Percentiles rank a stretch among this genome's conserved stretches.
phyloP scores from a whole-genome alignment of 2,888 invertebrate genomes.

The Leucoma salicis region DNA sequence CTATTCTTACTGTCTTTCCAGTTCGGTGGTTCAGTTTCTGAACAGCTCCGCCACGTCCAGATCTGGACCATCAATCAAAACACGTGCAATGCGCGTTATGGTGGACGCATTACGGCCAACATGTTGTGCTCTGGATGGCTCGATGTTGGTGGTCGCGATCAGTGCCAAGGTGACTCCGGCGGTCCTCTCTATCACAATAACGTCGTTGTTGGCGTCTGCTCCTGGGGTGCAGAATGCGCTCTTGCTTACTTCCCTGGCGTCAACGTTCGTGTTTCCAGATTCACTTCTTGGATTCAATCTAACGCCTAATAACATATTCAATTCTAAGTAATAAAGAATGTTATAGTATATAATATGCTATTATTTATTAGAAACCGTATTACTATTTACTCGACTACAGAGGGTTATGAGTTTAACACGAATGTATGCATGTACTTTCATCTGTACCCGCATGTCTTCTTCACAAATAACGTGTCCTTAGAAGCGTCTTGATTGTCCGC shows the following conservation, averaged over 20 bases:
- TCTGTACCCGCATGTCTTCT: too few species aligned
- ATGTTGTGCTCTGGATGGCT: slow-evolving; percentile 44
- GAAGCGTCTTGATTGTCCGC: too few species aligned
- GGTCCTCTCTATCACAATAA: slow-evolving; percentile 42
- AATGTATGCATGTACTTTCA: too few species aligned
- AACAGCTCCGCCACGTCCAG: slow-evolving; percentile 43
- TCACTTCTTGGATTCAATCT: slow-evolving; percentile 39
- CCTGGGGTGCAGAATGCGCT: slow-evolving; percentile 38
- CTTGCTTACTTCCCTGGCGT: slow-evolving; percentile 35
- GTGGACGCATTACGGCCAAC: slow-evolving; percentile 28
- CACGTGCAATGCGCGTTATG: slow-evolving; percentile 28
- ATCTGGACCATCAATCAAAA: slow-evolving; percentile 42
- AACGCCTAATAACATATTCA: slow-evolving; percentile 17
- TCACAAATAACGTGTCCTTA: too few species aligned
- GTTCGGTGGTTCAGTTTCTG: slow-evolving; percentile 3
- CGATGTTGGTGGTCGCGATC: slow-evolving; percentile 41
- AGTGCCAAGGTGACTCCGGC: slow-evolving; percentile 45
- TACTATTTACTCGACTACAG: too few species aligned
- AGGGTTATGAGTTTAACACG: too few species aligned
- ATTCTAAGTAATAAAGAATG: neutral
- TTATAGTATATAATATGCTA: neutral
- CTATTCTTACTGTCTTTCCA: too few species aligned
- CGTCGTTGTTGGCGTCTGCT: slow-evolving; percentile 40
- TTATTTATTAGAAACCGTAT: neutral
- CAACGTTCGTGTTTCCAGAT: slow-evolving; percentile 40